Evolutionary conservation across 2,113 vertebrate species (phyloP), one percentile per base, ranked within the genome.

Genomic region (Malurus elegans): DNA sequence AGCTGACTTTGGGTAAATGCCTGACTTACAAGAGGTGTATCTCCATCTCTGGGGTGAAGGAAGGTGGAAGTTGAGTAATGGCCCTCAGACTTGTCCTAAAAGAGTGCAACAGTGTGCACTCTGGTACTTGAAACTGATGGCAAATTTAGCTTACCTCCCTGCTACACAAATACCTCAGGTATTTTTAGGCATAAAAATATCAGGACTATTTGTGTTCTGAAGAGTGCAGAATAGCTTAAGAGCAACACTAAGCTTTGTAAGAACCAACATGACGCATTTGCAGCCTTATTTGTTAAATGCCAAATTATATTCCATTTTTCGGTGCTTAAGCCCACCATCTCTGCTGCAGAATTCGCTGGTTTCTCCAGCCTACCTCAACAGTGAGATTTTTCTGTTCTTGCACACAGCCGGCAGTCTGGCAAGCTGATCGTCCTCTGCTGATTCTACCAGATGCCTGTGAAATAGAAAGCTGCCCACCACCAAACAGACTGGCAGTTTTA

Each of bases 381-480:
- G 0, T 48, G 78, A 71, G 18, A 38, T 44, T 90, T 93, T 82
- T 88, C 70, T 81, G 75, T 94, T 61, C 40, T 48, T 54, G 18
- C 53, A 34, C 50, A 3, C 92, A 94, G 88, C 51, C 79, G 69
- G 90, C 57, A 80, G 73, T 93, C 93, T 93, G 53, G 86, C 93
- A 88, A 21, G 36, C 73, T 91, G 80, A 64, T 93, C 62, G 10
- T 88, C 67, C 86, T 95, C 88, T 95, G 86, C 47, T 66, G 74
- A 88, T 96, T 95, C 81, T 76, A 47, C 91, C 90, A 94, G 93
- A 94, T 97, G 96, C 78, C 95, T 95, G 78, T 86, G 88, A 95
- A 97, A 96, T 85, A 96, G 93, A 96, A 91, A 88, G 62, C 92
- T 95, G 94, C 97, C 96, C 85, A 65, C 92, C 90, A 90, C 75